These are phyloP conservation scores for Phylloscopus trochiloides DNA, from an alignment of 2,113 vertebrate species.

Conservation along the genomic window DNA sequence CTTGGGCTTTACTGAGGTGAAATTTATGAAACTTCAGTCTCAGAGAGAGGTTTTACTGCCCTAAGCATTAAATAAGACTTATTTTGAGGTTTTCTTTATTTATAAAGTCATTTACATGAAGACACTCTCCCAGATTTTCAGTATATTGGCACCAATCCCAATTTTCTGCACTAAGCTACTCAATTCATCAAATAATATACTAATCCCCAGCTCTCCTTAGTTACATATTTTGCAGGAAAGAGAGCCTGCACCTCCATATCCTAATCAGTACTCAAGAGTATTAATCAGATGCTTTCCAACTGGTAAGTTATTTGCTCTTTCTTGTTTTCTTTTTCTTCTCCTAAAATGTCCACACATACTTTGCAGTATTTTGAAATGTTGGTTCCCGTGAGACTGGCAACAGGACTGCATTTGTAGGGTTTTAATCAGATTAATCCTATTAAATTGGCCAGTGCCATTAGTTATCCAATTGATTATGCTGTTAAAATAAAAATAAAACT, in stretches of 20 bases:
- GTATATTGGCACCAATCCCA: not conserved
- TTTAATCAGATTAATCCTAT: constrained; percentile 6
- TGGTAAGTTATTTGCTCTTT: not conserved
- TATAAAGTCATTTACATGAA: not conserved
- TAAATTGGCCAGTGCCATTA: not conserved
- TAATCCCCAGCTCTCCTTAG: not conserved
- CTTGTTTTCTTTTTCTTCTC: not conserved
- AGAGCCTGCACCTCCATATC: not conserved
- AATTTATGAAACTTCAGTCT: not conserved
- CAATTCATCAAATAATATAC: not conserved
- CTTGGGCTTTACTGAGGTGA: not conserved
- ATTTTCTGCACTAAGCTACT: not conserved
- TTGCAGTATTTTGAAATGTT: not conserved
- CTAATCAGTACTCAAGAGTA: not conserved
- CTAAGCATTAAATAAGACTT: not conserved
- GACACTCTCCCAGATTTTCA: not conserved
- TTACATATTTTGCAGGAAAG: not conserved
- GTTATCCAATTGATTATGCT: not conserved
- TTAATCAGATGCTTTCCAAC: not conserved
- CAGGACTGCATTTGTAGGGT: not conserved
- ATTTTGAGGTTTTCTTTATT: not conserved
- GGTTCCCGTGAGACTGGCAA: not conserved
- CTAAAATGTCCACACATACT: not conserved
- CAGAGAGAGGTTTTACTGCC: not conserved
- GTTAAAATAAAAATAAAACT: not conserved